phyloP scores from a whole-genome alignment of 2,888 invertebrate species.

The Antitype chi region DNA sequence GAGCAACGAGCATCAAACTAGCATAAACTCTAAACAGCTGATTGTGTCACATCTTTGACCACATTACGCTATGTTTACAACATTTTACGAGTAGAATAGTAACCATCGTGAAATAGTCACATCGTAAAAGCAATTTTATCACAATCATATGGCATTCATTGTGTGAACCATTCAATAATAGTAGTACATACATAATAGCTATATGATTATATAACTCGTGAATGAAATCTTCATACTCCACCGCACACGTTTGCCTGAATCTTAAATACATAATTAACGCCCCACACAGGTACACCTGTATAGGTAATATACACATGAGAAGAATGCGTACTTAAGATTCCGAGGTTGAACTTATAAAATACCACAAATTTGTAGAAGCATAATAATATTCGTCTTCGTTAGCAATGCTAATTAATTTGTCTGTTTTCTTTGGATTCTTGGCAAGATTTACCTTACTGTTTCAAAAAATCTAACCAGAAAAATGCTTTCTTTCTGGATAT shows the following conservation, averaged over 20 bases:
- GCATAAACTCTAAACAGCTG: background rate
- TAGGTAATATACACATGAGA: background rate
- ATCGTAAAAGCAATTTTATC: conserved; percentile 16
- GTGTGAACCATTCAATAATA: conserved; percentile 48
- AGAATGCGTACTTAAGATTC: conserved; percentile 12
- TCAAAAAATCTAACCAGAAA: background rate
- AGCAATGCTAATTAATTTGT: background rate
- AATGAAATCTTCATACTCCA: conserved; percentile 57
- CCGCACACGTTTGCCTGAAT: conserved; percentile 30
- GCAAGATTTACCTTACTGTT: background rate
- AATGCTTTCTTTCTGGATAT: background rate
- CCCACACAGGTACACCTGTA: background rate
- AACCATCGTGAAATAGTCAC: background rate
- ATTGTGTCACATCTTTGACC: background rate
- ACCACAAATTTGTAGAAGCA: background rate
- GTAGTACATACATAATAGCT: conserved; percentile 28
- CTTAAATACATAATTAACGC: conserved; percentile 16
- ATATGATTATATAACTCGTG: conserved; percentile 39
- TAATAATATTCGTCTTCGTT: background rate
- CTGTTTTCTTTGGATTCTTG: background rate
- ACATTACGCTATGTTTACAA: background rate
- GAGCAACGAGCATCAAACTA: background rate
- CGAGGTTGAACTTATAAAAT: conserved; percentile 4
- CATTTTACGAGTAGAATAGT: background rate
- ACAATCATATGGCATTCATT: conserved; percentile 24